These are phyloP conservation scores for Apteryx owenii DNA, from an alignment of 2,113 vertebrate genomes.

Conservation along the genomic window DNA sequence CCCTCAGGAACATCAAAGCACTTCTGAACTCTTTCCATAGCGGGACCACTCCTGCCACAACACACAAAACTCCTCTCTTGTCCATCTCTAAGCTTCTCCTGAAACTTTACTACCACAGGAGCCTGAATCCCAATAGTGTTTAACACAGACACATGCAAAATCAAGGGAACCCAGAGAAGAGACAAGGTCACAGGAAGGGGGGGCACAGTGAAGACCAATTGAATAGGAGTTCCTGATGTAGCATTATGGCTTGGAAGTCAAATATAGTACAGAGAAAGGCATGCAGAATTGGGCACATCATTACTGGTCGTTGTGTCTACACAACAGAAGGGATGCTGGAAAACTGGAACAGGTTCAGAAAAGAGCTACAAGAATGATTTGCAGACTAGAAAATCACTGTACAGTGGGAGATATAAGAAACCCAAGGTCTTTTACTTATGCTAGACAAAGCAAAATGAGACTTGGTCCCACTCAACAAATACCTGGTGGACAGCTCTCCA, in stretches of 20 bases:
- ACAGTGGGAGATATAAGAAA: not conserved
- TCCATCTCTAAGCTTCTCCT: not conserved
- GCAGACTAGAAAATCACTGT: not conserved
- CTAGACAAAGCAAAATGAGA: not conserved
- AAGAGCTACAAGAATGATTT: not conserved
- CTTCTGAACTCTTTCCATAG: not conserved
- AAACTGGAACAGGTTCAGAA: not conserved
- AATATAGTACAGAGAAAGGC: not conserved
- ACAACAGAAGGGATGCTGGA: not conserved
- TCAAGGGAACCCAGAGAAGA: not conserved
- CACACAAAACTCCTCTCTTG: not conserved
- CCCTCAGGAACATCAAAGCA: not conserved
- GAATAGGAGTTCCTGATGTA: not conserved
- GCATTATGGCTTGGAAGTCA: not conserved
- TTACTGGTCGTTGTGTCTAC: not conserved
- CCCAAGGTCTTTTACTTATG: not conserved
- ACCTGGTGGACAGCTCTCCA: not conserved
- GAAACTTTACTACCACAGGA: not conserved
- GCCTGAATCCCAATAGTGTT: not conserved
- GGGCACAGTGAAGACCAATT: not conserved
- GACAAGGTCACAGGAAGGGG: not conserved
- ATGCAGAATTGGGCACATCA: not conserved
- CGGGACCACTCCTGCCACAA: not conserved
- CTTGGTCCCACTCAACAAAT: not conserved
- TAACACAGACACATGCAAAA: accelerated